Evolutionary conservation across 2,113 vertebrate genomes (phyloP).

Genomic region (Dicaeum eximium): DNA sequence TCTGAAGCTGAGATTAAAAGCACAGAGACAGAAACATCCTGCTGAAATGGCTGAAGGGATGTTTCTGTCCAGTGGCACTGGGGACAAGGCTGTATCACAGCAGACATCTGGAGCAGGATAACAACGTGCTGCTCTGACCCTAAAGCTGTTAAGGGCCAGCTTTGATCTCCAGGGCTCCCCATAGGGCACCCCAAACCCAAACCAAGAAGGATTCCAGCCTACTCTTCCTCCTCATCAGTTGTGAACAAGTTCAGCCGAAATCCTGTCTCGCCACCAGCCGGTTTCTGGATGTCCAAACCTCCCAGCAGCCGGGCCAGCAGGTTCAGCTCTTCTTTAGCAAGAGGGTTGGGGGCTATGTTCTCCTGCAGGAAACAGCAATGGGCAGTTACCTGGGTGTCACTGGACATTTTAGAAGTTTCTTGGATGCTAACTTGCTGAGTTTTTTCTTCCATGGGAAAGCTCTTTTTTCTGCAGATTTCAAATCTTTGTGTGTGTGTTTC

Average conservation of each 20-base stretch:
- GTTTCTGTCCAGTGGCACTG: not conserved
- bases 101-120: not conserved
- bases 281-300: slow-evolving; percentile 82
- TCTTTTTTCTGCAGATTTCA: no score
- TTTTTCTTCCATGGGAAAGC: no score
- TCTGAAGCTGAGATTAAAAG: not conserved
- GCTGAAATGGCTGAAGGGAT: not conserved
- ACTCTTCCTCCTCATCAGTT: slow-evolving; percentile 96
- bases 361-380: slow-evolving; percentile 74
- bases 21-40: not conserved
- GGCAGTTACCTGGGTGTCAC: no score
- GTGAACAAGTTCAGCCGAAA: slow-evolving; percentile 92
- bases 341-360: slow-evolving; percentile 83
- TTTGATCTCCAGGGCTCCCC: not conserved
- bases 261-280: slow-evolving; percentile 74
- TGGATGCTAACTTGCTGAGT: no score
- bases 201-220: slow-evolving; percentile 5
- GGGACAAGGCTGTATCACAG: not conserved
- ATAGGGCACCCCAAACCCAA: not conserved
- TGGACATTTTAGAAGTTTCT: no score
- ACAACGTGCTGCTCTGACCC: not conserved
- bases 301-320: slow-evolving; percentile 91
- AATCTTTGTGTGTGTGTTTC: no score
- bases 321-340: slow-evolving; percentile 96
- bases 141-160: not conserved